Base-by-base conservation (phyloP, 1,140 invertebrate species). In the Heterodera schachtii region DNA sequence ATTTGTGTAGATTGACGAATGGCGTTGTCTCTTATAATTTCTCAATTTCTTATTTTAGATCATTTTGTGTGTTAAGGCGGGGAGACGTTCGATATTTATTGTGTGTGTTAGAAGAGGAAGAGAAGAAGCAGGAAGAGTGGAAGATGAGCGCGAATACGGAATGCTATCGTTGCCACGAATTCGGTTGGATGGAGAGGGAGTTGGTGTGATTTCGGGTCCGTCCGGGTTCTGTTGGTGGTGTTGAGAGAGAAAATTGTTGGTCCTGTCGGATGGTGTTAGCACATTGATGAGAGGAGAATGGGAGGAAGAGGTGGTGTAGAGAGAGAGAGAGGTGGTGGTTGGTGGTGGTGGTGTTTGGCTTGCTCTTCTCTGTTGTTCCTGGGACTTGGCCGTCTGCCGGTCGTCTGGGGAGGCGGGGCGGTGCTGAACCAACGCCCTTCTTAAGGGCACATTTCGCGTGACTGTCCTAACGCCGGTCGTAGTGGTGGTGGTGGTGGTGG, bases 381-480 rank as follows among this genome's bases (percentile, higher is more conserved):
- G 11, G 57, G 57, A 19, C 57, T 64, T 64, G 57, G 57, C 57
- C 57, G 57, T 19, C 57, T 13, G 16, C 57, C 57, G 57, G 57
- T 64, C 57, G 57, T 64, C 13, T 64, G 11, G 57, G 57, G 57
- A 19, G 19, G 57, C 57, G 57, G 57, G 57, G 13, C 57, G 57
- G 16, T 64, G 57, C 11, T 64, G 57, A 64, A 64, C 57, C 74
- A 19, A 76, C 74, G 74, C 47, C 57, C 74, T 64, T 44, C 74
- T 76, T 76, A 76, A 76, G 74, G 74, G 74, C 74, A 76, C 47
- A 76, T 76, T 66, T 76, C 74, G 74, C 74, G 74, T 57, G 74
- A 76, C 43, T 76, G 74, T 76, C 74, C 74, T 3, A 76, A 76
- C 19, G 44, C 57, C 19, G 74, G 66, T 21, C 46, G 74, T n/a